Conservation (phyloP, 2,113 vertebrate species). For the Microcebus lehilahytsara region DNA sequence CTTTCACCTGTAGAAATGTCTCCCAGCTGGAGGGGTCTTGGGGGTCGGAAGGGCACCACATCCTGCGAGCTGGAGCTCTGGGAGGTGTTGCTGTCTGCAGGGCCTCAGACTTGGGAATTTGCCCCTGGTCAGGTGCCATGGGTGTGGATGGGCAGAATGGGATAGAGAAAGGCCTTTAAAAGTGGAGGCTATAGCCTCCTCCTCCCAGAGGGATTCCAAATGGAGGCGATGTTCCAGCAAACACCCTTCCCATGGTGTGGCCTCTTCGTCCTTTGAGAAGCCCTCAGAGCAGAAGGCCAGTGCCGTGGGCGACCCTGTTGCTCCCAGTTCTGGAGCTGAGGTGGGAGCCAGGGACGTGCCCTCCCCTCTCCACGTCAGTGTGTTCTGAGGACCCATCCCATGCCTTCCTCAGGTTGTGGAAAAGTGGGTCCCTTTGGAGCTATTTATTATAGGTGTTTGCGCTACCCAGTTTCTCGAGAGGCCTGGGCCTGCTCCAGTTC, state of each 20-base stretch:
- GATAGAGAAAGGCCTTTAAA: not conserved
- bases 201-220: not conserved
- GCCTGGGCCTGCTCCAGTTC: not conserved
- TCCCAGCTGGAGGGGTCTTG: not conserved
- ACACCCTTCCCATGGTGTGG: rapidly evolving
- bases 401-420: not conserved
- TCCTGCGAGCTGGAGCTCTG: not conserved
- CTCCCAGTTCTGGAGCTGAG: not conserved
- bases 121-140: not conserved
- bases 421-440: no score
- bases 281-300: not conserved
- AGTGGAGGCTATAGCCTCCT: not conserved
- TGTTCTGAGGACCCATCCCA: not conserved
- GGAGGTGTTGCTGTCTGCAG: rapidly evolving
- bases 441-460: not conserved
- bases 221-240: not conserved
- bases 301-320: not conserved
- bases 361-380: no score
- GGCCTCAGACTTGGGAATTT: not conserved
- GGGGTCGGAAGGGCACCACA: not conserved
- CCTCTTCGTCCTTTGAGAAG: not conserved
- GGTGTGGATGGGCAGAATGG: not conserved
- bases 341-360: not conserved
- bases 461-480: not conserved
- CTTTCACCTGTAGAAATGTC: not conserved